A percentile compares a stretch with the other conserved stretches of the same genome.
These are phyloP conservation scores for Papilio polyxenes DNA, from an alignment of 1,140 invertebrate genomes.

Conservation along the genomic window DNA sequence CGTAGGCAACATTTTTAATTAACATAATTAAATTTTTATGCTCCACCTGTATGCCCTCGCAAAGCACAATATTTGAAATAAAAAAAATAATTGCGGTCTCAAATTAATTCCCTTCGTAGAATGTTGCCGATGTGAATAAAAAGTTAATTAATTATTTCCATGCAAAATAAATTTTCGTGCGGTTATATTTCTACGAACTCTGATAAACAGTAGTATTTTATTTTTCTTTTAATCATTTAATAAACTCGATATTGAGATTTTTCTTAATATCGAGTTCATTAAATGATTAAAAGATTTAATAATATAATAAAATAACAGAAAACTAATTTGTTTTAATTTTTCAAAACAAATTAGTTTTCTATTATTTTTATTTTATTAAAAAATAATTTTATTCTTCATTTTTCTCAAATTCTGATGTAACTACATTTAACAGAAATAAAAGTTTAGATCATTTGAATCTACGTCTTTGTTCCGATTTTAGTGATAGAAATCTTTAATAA, in stretches of 20 bases:
- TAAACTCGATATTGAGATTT: neutral
- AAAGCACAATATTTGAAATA: conserved; percentile 10
- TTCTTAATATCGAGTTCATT: too few relatives aligned
- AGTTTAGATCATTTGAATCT: neutral
- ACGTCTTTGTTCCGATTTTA: neutral
- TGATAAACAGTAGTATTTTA: neutral
- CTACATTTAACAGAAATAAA: neutral
- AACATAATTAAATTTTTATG: conserved; percentile 19
- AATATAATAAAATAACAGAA: too few relatives aligned
- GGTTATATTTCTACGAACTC: neutral
- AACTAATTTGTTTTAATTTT: too few relatives aligned
- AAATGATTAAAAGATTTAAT: too few relatives aligned
- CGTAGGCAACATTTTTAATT: conserved; percentile 1
- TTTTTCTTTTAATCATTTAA: neutral
- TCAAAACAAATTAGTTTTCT: too few relatives aligned
- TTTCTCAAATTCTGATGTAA: too few relatives aligned
- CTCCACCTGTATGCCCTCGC: neutral
- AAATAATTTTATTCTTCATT: too few relatives aligned
- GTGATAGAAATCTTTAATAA: neutral
- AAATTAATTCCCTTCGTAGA: neutral
- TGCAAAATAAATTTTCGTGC: neutral
- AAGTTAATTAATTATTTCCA: neutral
- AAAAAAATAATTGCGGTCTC: conserved; percentile 10
- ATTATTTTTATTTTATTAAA: too few relatives aligned
- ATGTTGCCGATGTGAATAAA: conserved; percentile 12